Base-by-base conservation (phyloP, 1,140 invertebrate genomes). In the Aphaenogaster floridana region DNA sequence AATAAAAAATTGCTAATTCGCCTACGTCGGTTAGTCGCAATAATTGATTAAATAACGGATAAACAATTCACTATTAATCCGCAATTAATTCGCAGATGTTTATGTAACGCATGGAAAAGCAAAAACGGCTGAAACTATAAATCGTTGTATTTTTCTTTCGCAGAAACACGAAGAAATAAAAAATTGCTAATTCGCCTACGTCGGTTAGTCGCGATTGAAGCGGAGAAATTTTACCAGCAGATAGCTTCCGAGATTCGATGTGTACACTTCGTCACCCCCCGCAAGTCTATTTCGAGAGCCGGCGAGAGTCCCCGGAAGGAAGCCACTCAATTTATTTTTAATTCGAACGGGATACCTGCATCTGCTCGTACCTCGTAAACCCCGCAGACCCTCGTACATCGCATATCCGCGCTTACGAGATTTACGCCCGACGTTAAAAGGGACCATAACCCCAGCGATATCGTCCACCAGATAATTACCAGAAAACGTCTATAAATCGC, bases 261-360 rank as follows among this genome's bases (percentile, higher is more conserved):
- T n/a, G 13, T 64, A 52, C n/a, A 5, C 5, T 42, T 42, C n/a
- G 13, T 48, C 17, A 45, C 15, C 66, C 34, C 8, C 21, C 5
- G 28, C 17, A 8, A 45, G 36, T 83, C 68, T 48, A 83, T 61
- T 80, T 50, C 34, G 52, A 48, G 28, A 72, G 13, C 7, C 52
- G 52, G 21, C 50, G 36, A 28, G 48, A 42, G 13, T 36, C 7
- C 11, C 63, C 34, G 3, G 15, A 84, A 61, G 45, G 42, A 63
- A 84, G 69, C 54, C 45, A 39, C 68, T 84, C 54, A 39, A 61
- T 61, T 84, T 63, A 84, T 84, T 84, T 74, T 84, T 84, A 84
- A 84, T 84, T 84, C 80, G 54, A 15, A 3, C 8, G 11, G 7
- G 9, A 84, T 84, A 83, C 42, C 68, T 48, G 64, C 64, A 69